Evolutionary conservation across 1,140 invertebrate species (phyloP).

Genomic region (Conus betulinus): DNA sequence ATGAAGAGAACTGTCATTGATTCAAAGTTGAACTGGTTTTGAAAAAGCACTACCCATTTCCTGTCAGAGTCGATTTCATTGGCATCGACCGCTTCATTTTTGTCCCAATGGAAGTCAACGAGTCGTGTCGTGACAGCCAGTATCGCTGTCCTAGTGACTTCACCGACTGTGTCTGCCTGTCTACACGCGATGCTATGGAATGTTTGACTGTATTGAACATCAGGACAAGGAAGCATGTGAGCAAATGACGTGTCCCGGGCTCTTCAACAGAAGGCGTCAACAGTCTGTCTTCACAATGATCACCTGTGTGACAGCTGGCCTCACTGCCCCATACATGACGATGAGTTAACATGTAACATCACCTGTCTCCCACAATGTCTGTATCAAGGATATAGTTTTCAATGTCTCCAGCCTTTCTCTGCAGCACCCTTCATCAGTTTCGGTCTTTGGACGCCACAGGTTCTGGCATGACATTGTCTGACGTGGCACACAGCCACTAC

Average conservation of each 20-base stretch:
- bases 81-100: neutral
- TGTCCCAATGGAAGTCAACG: neutral
- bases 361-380: constrained; percentile 46
- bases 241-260: too few relatives aligned
- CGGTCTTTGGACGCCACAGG: too few relatives aligned
- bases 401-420: neutral
- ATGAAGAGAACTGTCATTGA: neutral
- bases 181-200: too few relatives aligned
- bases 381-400: constrained; percentile 9
- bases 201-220: too few relatives aligned
- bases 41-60: neutral
- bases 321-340: too few relatives aligned
- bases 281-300: too few relatives aligned
- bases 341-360: too few relatives aligned
- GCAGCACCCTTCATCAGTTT: neutral
- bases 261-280: neutral
- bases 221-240: too few relatives aligned
- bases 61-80: neutral
- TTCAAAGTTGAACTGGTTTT: too few relatives aligned
- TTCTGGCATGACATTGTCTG: too few relatives aligned
- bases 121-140: neutral
- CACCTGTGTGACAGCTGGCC: too few relatives aligned
- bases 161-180: constrained; percentile 22
- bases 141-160: constrained; percentile 5
- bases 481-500: too few relatives aligned